These are phyloP conservation scores for Pluvianellus socialis DNA, from an alignment of 2,113 vertebrate genomes.

Conservation along the genomic window DNA sequence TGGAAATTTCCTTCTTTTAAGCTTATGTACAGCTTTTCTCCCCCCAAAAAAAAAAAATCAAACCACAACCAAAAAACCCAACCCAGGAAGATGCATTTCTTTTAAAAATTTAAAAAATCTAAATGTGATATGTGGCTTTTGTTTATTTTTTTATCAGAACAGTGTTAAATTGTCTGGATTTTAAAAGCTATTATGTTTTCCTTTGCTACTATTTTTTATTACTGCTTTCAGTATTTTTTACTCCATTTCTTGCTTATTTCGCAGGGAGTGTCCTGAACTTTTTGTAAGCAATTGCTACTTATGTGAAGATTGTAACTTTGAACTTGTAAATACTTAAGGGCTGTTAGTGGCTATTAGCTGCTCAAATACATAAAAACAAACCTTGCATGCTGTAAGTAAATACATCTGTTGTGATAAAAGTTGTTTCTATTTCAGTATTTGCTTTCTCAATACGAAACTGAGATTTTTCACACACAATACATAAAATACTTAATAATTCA, in stretches of 20 bases:
- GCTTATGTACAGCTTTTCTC: neutral
- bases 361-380: constrained; percentile 37
- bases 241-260: constrained; percentile 3
- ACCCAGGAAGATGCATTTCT: neutral
- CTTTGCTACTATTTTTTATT: neutral
- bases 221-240: neutral
- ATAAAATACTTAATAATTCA: neutral
- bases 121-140: neutral
- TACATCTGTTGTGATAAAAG: constrained; percentile 48
- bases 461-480: neutral
- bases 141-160: neutral
- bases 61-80: too few species aligned
- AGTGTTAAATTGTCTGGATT: constrained; percentile 43
- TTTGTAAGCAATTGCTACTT: constrained; percentile 27
- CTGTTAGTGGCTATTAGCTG: constrained; percentile 44
- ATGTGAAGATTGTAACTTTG: constrained; percentile 54
- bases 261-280: neutral
- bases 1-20: neutral
- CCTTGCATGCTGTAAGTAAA: constrained; percentile 58
- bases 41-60: neutral
- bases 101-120: too few species aligned
- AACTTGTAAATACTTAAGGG: constrained; percentile 68
- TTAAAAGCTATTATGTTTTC: neutral
- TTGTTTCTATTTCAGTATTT: constrained; percentile 48
- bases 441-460: neutral